A percentile compares a stretch with the other conserved stretches of the same genome.
phyloP scores from a whole-genome alignment of 1,140 invertebrate species.

The Vollenhovia emeryi region DNA sequence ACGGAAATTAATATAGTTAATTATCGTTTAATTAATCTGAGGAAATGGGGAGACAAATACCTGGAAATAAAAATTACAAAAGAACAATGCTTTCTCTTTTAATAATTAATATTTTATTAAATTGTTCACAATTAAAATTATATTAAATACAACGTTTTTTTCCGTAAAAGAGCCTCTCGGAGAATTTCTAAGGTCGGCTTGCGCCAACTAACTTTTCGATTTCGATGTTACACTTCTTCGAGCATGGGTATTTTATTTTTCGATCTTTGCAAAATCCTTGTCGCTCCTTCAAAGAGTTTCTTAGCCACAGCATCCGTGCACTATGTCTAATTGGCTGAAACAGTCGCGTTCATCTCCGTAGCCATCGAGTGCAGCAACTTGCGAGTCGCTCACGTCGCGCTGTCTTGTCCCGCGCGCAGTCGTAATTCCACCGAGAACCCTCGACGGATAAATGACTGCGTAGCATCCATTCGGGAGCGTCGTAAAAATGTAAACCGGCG shows the following conservation, averaged over 20 bases:
- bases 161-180: neutral
- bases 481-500: constrained; percentile 79
- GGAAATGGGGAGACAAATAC: neutral
- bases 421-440: constrained; percentile 43
- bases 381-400: neutral
- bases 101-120: constrained; percentile 18
- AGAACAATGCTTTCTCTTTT: neutral
- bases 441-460: constrained; percentile 60
- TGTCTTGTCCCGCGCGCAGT: neutral
- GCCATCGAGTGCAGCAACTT: neutral
- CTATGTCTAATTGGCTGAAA: neutral
- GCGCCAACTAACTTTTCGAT: neutral
- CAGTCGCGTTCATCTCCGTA: neutral
- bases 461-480: constrained; percentile 47
- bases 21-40: neutral
- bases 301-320: neutral
- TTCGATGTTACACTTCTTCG: neutral
- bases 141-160: neutral
- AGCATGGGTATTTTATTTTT: neutral
- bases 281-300: neutral
- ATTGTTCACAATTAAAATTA: neutral
- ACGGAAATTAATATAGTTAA: neutral
- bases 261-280: neutral
- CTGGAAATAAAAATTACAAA: neutral
- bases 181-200: neutral